A percentile compares a stretch with the other conserved stretches of the same genome.
Conservation (phyloP, 92 coral and sea anemone species). For the Paramuricea clavata region DNA sequence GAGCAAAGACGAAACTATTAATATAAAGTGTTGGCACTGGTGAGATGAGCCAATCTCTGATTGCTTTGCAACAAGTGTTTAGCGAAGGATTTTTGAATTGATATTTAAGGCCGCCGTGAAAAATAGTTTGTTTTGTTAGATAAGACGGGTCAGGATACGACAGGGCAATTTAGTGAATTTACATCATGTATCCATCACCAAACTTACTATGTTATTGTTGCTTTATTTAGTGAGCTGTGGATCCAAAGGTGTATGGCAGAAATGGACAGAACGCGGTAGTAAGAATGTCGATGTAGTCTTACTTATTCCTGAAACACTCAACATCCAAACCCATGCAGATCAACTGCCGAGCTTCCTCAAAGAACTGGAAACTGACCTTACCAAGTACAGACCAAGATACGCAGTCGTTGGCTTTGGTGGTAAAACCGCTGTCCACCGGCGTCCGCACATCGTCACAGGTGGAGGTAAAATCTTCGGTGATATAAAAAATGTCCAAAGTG, state of each 20-base stretch:
- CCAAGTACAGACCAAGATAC: slow-evolving; percentile 79
- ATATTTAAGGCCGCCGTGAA: no score
- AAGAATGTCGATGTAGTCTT: slow-evolving; percentile 85
- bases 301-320: slow-evolving; percentile 86
- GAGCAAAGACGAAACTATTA: no score
- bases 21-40: no score
- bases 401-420: slow-evolving; percentile 97
- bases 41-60: no score
- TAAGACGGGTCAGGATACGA: background rate
- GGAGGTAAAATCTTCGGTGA: slow-evolving; percentile 84
- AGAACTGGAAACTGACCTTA: slow-evolving; percentile 59
- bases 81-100: no score
- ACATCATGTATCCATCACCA: background rate
- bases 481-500: slow-evolving; percentile 64
- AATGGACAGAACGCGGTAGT: slow-evolving; percentile 84
- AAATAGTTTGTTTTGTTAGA: no score
- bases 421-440: slow-evolving; percentile 67
- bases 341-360: slow-evolving; percentile 74
- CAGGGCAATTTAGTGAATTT: no score
- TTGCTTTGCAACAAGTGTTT: no score
- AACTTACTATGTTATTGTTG: background rate
- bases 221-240: slow-evolving; percentile 39
- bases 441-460: slow-evolving; percentile 85
- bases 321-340: slow-evolving; percentile 72
- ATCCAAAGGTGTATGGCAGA: slow-evolving; percentile 70